Evolutionary conservation across 1,140 invertebrate genomes (phyloP), one percentile per base, ranked within the genome.

Genomic region (Euborellia annulipes): DNA sequence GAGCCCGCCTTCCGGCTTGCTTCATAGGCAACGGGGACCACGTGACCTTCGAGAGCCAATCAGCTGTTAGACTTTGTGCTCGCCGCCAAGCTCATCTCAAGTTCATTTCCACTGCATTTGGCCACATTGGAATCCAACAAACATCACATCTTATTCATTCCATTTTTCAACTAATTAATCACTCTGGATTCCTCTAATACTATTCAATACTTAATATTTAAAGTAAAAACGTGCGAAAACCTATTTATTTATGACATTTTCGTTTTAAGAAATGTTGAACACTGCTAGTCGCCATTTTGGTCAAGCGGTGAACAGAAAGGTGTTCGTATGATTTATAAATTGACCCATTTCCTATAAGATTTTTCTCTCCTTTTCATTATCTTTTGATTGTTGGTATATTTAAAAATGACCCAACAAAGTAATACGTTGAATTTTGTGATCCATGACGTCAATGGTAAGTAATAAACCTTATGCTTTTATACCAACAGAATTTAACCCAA

Each of bases 391-490:
- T 4, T 27, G 23, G 23, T 27, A 27, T 27, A 27, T 27, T 41
- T 51, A 51, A 63, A 57, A 52, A 76, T 75, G 71, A 68, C 71
- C 45, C 71, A 73, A 53, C 71, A 70, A 65, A 68, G 66, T 57
- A 72, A 69, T 61, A 71, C 71, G 49, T 66, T 72, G 58, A 76
- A 75, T 63, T 73, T 75, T 56, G 59, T 75, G 45, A 76, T 78
- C 59, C 73, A 78, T 50, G 73, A 75, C 62, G 65, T 68, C 27
- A 73, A 74, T 58, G 75, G 74, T 75, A 62, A 73, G 70, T 67
- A 48, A 53, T 20, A 27, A 27, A 27, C 23, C 11, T 4, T 27
- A 4, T 27, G 4, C 4, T 27, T 27, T 11, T 27, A 27, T 27
- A 11, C 23, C 23, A 27, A 27, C 23, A 11, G 23, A 27, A 27